A percentile compares a stretch with the other conserved stretches of the same genome.
Evolutionary conservation across 2,888 invertebrate genomes (phyloP).

Genomic region (Polydrusus pterygomalis): DNA sequence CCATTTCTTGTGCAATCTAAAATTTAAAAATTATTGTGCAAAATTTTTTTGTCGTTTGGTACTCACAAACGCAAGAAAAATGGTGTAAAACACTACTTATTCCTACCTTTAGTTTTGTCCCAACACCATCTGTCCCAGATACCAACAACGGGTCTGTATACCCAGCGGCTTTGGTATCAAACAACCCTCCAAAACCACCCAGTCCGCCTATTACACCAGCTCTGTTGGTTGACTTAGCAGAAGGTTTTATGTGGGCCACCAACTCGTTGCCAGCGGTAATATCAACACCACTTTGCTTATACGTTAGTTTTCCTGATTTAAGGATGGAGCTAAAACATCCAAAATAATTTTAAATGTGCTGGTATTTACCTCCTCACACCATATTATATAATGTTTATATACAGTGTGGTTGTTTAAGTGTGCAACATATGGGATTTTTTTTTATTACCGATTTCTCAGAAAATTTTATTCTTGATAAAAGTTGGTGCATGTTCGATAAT

Average conservation of each 20-base stretch:
- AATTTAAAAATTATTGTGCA: constrained; percentile 65
- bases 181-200: constrained; percentile 96
- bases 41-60: not conserved
- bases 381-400: too few relatives aligned
- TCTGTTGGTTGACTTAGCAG: constrained; percentile 85
- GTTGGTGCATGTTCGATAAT: too few relatives aligned
- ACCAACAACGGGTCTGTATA: constrained; percentile 89
- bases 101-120: constrained; percentile 92
- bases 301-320: constrained; percentile 82
- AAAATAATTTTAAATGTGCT: not conserved
- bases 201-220: constrained; percentile 87
- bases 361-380: too few relatives aligned
- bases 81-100: constrained; percentile 13
- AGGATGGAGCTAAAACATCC: constrained; percentile 72
- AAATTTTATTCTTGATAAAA: too few relatives aligned
- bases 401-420: too few relatives aligned
- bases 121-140: constrained; percentile 97
- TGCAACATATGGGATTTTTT: too few relatives aligned
- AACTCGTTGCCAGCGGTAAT: constrained; percentile 93
- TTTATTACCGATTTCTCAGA: too few relatives aligned
- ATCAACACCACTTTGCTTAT: constrained; percentile 94
- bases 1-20: constrained; percentile 88
- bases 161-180: constrained; percentile 86
- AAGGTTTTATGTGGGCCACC: constrained; percentile 87
- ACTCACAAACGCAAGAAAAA: not conserved